These are phyloP conservation scores for Scaptomyza caliginosa DNA, from an alignment of 2,888 invertebrate species.

Conservation along the genomic window DNA sequence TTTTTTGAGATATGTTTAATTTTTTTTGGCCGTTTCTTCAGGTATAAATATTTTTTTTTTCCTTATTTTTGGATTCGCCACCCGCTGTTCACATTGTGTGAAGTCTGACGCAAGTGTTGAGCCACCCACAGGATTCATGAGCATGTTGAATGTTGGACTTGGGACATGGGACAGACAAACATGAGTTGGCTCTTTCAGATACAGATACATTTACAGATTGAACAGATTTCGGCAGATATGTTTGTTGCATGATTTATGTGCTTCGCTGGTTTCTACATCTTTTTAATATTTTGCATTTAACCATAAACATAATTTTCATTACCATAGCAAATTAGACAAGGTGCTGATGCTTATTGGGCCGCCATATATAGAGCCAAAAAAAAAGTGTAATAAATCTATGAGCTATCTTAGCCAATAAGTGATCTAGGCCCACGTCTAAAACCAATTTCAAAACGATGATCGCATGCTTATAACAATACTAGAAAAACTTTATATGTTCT, in stretches of 20 bases:
- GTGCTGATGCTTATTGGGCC: conserved; percentile 77
- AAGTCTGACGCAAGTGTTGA: conserved; percentile 59
- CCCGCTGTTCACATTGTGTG: conserved; percentile 67
- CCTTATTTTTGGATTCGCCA: no score
- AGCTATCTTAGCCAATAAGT: conserved; percentile 41
- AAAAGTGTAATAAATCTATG: conserved; percentile 56
- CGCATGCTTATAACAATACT: conserved; percentile 29
- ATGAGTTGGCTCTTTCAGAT: conserved; percentile 61
- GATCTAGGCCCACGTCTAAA: conserved; percentile 46
- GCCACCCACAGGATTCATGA: conserved; percentile 71
- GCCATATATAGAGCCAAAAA: conserved; percentile 49
- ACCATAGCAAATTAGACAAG: conserved; percentile 80
- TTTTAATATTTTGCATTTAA: conserved; percentile 61
- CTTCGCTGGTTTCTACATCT: conserved; percentile 26
- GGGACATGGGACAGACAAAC: conserved; percentile 33
- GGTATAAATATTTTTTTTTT: conserved; percentile 12
- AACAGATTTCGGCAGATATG: conserved; percentile 10
- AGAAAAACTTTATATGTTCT: not conserved
- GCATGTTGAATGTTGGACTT: conserved; percentile 41
- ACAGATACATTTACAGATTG: not conserved
- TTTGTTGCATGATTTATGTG: conserved; percentile 63
- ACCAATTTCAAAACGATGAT: conserved; percentile 30
- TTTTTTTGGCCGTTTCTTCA: conserved; percentile 32
- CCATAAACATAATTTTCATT: conserved; percentile 72
- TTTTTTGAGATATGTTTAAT: no score